Conservation (phyloP, 2,113 vertebrate genomes). For the Ptilonorhynchus violaceus region DNA sequence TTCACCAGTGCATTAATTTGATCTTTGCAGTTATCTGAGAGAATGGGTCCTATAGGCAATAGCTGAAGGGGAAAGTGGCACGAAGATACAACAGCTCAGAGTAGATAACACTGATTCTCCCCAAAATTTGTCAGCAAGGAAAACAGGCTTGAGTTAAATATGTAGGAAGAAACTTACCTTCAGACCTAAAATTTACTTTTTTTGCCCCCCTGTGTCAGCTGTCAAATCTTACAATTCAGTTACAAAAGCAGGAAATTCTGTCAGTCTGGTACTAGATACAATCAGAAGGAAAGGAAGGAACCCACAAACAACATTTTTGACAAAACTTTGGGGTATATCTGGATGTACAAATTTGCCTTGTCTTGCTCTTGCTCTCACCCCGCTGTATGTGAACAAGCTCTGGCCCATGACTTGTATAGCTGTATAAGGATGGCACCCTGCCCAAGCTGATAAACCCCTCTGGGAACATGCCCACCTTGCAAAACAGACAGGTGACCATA, state of each 20-base stretch:
- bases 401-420: not conserved
- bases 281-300: not conserved
- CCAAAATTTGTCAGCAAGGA: not conserved
- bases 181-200: not conserved
- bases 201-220: rapidly evolving
- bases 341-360: not conserved
- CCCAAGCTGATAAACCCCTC: not conserved
- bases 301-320: not conserved
- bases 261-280: not conserved
- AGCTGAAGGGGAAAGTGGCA: not conserved
- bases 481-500: not conserved
- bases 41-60: not conserved
- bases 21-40: not conserved
- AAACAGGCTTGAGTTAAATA: not conserved
- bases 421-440: not conserved
- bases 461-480: not conserved
- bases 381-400: not conserved
- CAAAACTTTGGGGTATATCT: not conserved
- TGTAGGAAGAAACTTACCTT: not conserved
- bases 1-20: not conserved
- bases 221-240: not conserved
- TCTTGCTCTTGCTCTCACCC: not conserved
- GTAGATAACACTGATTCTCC: not conserved
- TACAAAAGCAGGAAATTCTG: not conserved
- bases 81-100: not conserved